These are phyloP conservation scores for Rhinolophus sinicus DNA, from an alignment of 2,113 vertebrate genomes.

Conservation along the genomic window DNA sequence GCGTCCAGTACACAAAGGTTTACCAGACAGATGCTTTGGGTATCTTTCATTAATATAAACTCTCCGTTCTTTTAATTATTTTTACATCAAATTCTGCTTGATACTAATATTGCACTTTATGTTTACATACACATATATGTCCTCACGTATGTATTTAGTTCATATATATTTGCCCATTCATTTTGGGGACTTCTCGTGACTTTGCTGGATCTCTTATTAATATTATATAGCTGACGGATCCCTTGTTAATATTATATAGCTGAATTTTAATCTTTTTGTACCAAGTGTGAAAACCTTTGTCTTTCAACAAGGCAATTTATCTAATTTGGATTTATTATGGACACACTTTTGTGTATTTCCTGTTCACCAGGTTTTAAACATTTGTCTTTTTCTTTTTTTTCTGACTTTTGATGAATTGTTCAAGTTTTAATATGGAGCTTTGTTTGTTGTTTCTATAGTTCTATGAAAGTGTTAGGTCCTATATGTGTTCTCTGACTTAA, in stretches of 20 bases:
- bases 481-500: neutral
- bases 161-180: neutral
- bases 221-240: accelerated
- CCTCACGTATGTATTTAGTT: neutral
- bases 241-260: neutral
- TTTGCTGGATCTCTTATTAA: neutral
- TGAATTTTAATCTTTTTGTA: neutral
- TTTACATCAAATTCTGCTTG: neutral
- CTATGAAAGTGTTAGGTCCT: no score
- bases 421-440: neutral
- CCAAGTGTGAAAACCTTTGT: neutral
- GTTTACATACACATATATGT: no score
- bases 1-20: accelerated
- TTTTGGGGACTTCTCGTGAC: neutral
- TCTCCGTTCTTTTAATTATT: neutral
- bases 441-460: neutral
- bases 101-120: neutral
- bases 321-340: no score
- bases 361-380: neutral
- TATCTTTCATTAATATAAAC: neutral
- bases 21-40: neutral
- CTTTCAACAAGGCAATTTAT: neutral
- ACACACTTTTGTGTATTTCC: neutral
- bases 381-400: neutral
- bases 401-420: neutral